Evolutionary conservation across 2,888 invertebrate species (phyloP), one percentile per base, ranked within the genome.

Genomic region (Agrochola macilenta): DNA sequence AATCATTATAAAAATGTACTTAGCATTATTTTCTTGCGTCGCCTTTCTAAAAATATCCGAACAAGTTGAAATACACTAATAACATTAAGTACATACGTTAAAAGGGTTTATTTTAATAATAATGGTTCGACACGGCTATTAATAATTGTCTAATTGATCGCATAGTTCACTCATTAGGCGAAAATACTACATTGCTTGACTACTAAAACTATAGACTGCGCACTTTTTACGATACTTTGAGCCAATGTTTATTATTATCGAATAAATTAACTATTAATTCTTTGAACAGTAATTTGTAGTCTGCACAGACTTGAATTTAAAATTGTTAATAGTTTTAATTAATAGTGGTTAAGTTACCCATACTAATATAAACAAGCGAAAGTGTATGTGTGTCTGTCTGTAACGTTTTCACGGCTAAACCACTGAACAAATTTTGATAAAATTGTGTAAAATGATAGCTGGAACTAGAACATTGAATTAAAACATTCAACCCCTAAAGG

Each of bases 61-160:
- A 52, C 49, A 46, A 35, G 14, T 74, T n/a, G 0, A 52, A 58
- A 64, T 69, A 82, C 43, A 69, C 82, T 52, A 72, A 72, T 78
- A 75, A 80, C 61, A 63, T 54, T 0, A 30, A 71, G 71, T 83
- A 71, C 60, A 71, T 26, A 69, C 65, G 77, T 78, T 85, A 89
- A 87, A 85, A 85, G 79, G 78, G 83, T 88, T 88, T 86, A 79
- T 87, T 83, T 87, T 87, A 85, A 82, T 87, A 88, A 89, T 88
- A 88, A 89, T 88, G 87, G 88, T 79, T 86, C 87, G 84, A 84
- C 86, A 83, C 81, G 81, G 70, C 79, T 81, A 80, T 85, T 86
- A 89, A 91, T 90, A 89, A 90, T 91, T 92, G 87, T 90, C 88
- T 92, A 91, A 92, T 93, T 92, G 91, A 92, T 91, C 85, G 89